Base-by-base conservation (phyloP, 2,113 vertebrate genomes). In the Amphilophus citrinellus region DNA sequence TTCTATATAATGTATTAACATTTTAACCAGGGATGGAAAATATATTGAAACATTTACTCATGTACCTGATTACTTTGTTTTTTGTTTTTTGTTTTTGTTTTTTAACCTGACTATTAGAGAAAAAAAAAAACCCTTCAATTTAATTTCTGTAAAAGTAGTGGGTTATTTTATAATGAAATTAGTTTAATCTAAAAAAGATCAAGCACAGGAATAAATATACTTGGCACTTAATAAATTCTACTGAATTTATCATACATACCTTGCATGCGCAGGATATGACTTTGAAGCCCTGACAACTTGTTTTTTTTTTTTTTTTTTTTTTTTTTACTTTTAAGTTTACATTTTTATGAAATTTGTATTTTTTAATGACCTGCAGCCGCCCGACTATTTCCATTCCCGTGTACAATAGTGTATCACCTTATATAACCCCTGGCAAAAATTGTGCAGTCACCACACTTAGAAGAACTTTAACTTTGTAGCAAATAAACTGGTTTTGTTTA, bases 21-120 rank as follows among this genome's bases (percentile, higher is more conserved):
- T 71, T 50, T 30, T 53, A 73, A 73, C 47, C 44, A 73, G 47
- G 27, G 47, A 73, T 53, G 66, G 66, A 73, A 73, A 73, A 5
- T 44, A 42, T 42, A 9, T 42, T 42, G 8, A 44, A 44, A 44
- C 3, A 13, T 42, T 10, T 42, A 42, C 10, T 44, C 3, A 44
- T 4, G 42, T 44, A 44, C 10, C 10, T 13, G 11, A 11, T 11
- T 11, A 13, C 11, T 24, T 24, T 24, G 24, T 24, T 24, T 24
- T 24, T 24, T 24, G 24, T 44, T 13, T 42, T 42, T 39, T 39
- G 22, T 24, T 24, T 24, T 24, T 24, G 24, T 44, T 13, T 42
- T 42, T 39, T 39, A 2, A 39, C 39, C 6, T 39, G 39, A 7
- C 63, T 66, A 44, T 66, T 44, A 1, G 63, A 44, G 13, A 17